Conservation (phyloP, 1,140 invertebrate species). For the Papilio glaucus region DNA sequence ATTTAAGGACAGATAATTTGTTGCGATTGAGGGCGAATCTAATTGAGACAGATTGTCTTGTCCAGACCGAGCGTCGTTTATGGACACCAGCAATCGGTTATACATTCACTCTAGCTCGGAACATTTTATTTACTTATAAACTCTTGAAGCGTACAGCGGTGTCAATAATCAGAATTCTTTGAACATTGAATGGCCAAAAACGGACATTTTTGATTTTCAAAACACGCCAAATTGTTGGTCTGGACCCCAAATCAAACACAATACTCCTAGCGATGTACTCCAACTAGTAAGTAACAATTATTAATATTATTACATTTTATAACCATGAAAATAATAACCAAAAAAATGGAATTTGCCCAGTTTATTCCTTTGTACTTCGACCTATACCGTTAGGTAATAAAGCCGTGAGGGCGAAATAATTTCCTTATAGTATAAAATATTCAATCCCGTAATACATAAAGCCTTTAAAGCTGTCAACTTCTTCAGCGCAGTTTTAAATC, state of each 20-base stretch:
- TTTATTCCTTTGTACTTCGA: background rate
- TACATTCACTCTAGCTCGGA: background rate
- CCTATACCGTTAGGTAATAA: background rate
- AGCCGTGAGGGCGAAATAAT: background rate
- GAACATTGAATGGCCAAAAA: no score
- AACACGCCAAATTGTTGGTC: no score
- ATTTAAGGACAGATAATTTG: background rate
- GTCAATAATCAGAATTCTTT: no score
- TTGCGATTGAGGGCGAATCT: constrained; percentile 5
- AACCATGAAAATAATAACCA: no score
- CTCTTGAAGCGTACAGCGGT: no score
- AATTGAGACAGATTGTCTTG: constrained; percentile 17
- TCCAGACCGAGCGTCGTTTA: background rate
- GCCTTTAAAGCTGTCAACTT: constrained; percentile 6
- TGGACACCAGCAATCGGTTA: constrained; percentile 12
- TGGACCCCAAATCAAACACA: background rate
- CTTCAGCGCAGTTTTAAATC: constrained; percentile 14
- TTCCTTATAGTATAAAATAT: background rate
- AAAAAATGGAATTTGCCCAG: no score
- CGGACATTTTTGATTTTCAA: no score
- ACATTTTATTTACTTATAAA: background rate
- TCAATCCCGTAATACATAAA: background rate
- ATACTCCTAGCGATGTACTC: no score
- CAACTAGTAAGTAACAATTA: no score
- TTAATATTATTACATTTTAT: no score